These are phyloP conservation scores for Zeugodacus cucurbitae DNA, from an alignment of 1,140 invertebrate species.

Conservation along the genomic window DNA sequence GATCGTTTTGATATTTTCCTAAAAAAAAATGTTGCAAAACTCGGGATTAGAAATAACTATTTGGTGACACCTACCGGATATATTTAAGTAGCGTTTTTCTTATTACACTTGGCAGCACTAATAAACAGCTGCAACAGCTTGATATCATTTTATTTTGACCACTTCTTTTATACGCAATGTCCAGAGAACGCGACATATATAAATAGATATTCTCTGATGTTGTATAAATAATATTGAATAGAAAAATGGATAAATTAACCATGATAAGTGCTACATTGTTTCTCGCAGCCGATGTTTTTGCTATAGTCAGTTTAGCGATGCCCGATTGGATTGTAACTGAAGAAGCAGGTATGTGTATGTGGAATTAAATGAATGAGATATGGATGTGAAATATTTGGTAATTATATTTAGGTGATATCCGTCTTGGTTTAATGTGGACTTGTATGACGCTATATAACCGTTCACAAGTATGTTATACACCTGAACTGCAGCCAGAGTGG, in stretches of 20 bases:
- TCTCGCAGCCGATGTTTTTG: slow-evolving; percentile 92
- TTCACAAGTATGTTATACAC: slow-evolving; percentile 87
- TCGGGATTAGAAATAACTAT: background rate
- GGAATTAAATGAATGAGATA: background rate
- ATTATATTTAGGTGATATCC: slow-evolving; percentile 76
- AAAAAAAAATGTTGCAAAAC: no score
- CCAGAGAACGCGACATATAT: no score
- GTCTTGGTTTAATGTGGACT: slow-evolving; percentile 92
- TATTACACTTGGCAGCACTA: background rate
- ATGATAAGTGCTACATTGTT: slow-evolving; percentile 92
- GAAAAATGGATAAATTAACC: slow-evolving; percentile 89
- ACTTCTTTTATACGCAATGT: background rate
- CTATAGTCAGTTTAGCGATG: slow-evolving; percentile 91
- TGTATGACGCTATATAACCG: slow-evolving; percentile 93
- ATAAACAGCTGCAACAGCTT: background rate
- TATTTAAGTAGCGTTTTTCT: background rate
- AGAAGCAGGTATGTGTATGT: slow-evolving; percentile 78
- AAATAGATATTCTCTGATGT: no score
- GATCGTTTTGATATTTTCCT: no score
- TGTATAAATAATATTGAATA: background rate
- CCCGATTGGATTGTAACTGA: slow-evolving; percentile 97
- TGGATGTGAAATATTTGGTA: background rate
- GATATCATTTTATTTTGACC: background rate
- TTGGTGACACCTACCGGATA: background rate
- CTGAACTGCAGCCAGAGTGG: slow-evolving; percentile 90